Base-by-base conservation (phyloP, 2,113 vertebrate species). In the Garra rufa region DNA sequence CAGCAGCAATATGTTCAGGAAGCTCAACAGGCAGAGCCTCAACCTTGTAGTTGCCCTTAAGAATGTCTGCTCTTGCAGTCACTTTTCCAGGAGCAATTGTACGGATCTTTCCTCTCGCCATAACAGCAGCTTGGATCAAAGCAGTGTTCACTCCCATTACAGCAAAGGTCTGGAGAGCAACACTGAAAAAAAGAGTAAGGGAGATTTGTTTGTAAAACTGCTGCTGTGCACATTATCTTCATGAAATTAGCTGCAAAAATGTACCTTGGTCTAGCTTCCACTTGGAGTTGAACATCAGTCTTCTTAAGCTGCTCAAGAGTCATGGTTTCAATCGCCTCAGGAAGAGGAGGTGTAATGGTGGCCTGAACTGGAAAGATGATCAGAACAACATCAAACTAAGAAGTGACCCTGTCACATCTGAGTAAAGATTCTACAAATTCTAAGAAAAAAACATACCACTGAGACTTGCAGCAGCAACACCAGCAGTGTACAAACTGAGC, bases 111-210 rank as follows among this genome's bases (percentile, higher is more conserved):
- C 89, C 91, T 87, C 89, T 94, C 57, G 93, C 87, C 75, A 95
- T 87, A 81, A 96, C 15, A 65, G 88, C 87, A 28, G 94, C 91
- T 89, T 97, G 96, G 63, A 96, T 80, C 6, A 95, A 65, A 21
- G 89, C 93, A 0, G 95, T 96, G 88, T 96, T 97, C 34, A 96
- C 28, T 46, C 96, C 95, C 91, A 96, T 95, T 26, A 93, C 93
- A 82, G 91, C 92, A 3, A 94, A 93, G 3, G 91, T 91, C 52
- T 95, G 91, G 26, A 94, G 0, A 0, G 90, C 89, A 28, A 91
- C 15, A 67, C 96, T 97, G 90, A 46, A 93, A 90, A 0, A n/a
- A 73, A 88, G 34, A 85, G 48, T 6, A 84, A 28, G 70, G 19
- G 44, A 0, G 52, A 43, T 65, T 34, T 15, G 8, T 19, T 59